Evolutionary conservation across 2,113 vertebrate genomes (phyloP).

Genomic region (Prietella phreatophila): DNA sequence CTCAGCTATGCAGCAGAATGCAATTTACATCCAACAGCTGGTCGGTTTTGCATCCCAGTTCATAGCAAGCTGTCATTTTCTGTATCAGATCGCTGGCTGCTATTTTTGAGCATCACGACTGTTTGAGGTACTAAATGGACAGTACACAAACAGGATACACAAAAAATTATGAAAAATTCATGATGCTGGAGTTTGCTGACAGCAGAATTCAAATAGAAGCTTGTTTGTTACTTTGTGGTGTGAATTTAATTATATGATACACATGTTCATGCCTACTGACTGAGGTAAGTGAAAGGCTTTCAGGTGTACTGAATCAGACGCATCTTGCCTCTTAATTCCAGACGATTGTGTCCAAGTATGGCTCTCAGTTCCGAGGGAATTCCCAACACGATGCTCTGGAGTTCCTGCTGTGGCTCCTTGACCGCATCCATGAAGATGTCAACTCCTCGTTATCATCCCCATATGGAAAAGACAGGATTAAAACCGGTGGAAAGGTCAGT

Average conservation of each 20-base stretch:
- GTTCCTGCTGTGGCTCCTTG: constrained; percentile 95
- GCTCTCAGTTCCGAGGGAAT: constrained; percentile 89
- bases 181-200: constrained; percentile 9
- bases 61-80: constrained; percentile 47
- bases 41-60: constrained; percentile 20
- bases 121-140: constrained; percentile 27
- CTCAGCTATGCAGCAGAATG: constrained; percentile 29
- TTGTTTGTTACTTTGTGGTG: not conserved
- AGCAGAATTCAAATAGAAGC: not conserved
- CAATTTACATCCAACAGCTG: constrained; percentile 47
- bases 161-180: not conserved
- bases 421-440: constrained; percentile 89
- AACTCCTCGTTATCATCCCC: constrained; percentile 68
- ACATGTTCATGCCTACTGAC: not conserved
- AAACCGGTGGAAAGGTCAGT: constrained; percentile 73
- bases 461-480: constrained; percentile 65
- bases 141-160: not conserved
- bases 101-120: constrained; percentile 28
- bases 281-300: not conserved
- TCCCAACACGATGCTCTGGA: constrained; percentile 93
- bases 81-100: constrained; percentile 28
- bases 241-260: not conserved
- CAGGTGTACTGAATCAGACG: not conserved
- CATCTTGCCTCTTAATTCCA: constrained; percentile 59
- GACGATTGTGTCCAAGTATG: constrained; percentile 89